A percentile compares a stretch with the other conserved stretches of the same genome.
Evolutionary conservation across 35 echinoderm and acorn worm genomes (phyloP).

Genomic region (Diadema setosum): DNA sequence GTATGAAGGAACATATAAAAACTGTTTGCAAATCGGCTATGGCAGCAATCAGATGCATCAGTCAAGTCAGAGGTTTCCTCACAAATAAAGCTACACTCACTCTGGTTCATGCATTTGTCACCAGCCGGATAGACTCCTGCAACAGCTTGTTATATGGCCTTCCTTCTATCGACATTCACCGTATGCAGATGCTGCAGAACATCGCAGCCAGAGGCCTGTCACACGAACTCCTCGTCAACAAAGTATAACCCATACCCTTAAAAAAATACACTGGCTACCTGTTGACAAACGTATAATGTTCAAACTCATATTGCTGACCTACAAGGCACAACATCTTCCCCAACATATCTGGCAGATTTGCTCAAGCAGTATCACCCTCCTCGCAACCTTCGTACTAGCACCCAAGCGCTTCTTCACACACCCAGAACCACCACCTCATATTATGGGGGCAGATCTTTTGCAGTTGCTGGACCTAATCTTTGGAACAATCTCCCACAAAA

Average conservation of each 20-base stretch:
- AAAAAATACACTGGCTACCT: background rate
- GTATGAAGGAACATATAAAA: background rate
- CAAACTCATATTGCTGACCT: background rate
- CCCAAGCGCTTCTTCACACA: background rate
- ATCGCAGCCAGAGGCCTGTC: background rate
- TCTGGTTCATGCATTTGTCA: background rate
- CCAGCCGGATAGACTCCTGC: background rate
- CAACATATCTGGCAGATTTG: background rate
- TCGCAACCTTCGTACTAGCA: background rate
- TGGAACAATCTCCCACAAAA: background rate
- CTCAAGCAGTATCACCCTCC: background rate
- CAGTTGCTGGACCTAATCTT: too few relatives aligned
- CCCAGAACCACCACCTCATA: background rate
- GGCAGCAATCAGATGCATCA: background rate
- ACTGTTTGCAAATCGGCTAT: background rate
- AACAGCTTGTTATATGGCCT: background rate
- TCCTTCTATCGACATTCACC: background rate
- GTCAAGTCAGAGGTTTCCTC: background rate
- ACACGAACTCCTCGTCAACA: background rate
- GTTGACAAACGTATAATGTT: background rate
- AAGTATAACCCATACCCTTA: background rate
- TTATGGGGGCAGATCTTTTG: background rate
- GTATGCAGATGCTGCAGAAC: background rate
- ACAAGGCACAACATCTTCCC: background rate
- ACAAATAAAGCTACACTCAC: background rate